Base-by-base conservation (phyloP, 2,113 vertebrate species). In the Thermophis baileyi region DNA sequence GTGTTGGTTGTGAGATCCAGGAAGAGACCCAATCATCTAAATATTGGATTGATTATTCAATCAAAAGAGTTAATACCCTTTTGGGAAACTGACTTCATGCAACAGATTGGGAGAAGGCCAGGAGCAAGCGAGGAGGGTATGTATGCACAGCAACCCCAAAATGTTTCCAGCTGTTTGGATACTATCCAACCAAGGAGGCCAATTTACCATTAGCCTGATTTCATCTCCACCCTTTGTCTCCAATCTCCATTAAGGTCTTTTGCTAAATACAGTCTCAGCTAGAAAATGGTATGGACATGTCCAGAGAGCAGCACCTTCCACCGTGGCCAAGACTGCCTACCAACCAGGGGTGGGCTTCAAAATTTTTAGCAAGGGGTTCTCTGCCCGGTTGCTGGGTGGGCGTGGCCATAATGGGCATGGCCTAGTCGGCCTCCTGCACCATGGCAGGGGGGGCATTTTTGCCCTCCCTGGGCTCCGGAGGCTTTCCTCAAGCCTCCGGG, bases 71-170 rank as follows among this genome's bases (percentile, higher is more conserved):
- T 27, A 25, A 40, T 49, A 51, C 44, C 90, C 44, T 47, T 50
- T 51, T 44, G 24, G 46, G 74, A 49, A 24, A 49, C 20, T 20
- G 1, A 53, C 9, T 49, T 40, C 27, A 27, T 57, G 47, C 30
- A 7, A 27, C 46, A 27, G 30, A 53, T 35, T 86, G 92, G 54
- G 51, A 54, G 25, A 89, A 69, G 30, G 22, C 16, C 20, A 16
- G 3, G 44, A n/a, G 14, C 12, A 14, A 3, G n/a, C 2, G 0
- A 22, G 25, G 11, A 25, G 0, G 2, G n/a, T 10, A 8, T 3
- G 35, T 3, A 7, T 3, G 35, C 4, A 4, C 12, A 46, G 44
- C 27, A 22, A 74, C 6, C 5, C 30, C 4, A 89, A 53, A 63
- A 30, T 27, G 44, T 47, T 46, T 60, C 53, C 44, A 87, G 85